Evolutionary conservation across 2,797 vertebrate species (phyloP).

Genomic region (Artibeus jamaicensis): DNA sequence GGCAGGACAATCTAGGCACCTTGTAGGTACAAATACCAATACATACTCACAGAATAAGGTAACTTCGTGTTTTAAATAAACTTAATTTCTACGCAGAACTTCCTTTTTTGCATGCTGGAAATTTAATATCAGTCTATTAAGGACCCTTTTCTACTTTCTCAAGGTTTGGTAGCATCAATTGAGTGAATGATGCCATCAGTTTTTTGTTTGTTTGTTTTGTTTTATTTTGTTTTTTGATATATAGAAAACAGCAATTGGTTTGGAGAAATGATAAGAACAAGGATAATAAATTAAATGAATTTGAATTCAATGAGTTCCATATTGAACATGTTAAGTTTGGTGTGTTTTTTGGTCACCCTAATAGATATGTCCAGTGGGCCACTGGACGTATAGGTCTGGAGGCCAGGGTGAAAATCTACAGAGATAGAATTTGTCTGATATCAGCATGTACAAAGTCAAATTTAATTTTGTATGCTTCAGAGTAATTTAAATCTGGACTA

Average conservation of each 20-base stretch:
- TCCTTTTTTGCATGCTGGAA: background rate
- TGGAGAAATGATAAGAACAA: background rate
- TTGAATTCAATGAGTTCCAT: background rate
- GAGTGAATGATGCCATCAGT: background rate
- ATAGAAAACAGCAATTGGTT: background rate
- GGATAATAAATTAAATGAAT: background rate
- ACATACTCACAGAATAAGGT: background rate
- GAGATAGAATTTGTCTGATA: background rate
- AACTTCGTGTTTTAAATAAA: background rate
- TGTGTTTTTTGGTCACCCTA: background rate
- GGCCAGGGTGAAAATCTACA: background rate
- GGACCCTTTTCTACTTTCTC: background rate
- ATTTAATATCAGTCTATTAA: background rate
- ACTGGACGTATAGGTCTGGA: background rate
- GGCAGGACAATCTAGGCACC: background rate
- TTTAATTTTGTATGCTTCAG: background rate
- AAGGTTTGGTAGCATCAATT: background rate
- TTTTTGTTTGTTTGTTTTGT: no score
- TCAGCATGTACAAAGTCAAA: background rate
- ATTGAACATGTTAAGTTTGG: background rate
- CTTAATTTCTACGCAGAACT: background rate
- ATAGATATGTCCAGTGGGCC: background rate
- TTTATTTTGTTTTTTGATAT: background rate
- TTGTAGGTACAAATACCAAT: background rate
- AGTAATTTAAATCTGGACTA: background rate